Evolutionary conservation across 2,113 vertebrate species (phyloP).

Genomic region (Piaya cayana): DNA sequence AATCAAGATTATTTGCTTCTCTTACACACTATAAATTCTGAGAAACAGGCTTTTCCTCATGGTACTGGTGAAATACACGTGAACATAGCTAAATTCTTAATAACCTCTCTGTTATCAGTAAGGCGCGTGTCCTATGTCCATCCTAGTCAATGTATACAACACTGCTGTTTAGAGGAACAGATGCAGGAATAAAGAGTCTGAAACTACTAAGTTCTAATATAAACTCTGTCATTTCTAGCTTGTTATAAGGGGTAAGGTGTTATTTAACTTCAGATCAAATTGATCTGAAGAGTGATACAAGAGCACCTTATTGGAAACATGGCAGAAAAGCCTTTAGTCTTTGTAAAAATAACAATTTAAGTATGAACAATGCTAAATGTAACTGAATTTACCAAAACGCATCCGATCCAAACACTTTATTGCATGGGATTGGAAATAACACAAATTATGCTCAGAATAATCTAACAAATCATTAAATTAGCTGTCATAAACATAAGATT

Average conservation of each 20-base stretch:
- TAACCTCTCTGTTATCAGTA: neutral
- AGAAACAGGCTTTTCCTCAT: neutral
- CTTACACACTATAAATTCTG: neutral
- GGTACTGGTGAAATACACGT: neutral
- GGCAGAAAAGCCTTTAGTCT: neutral
- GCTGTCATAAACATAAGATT: neutral
- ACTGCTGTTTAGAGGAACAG: neutral
- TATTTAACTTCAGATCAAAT: neutral
- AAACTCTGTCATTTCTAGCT: neutral
- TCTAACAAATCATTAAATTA: neutral
- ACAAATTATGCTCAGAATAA: neutral
- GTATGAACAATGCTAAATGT: neutral
- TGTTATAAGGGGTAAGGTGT: neutral
- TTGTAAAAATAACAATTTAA: neutral
- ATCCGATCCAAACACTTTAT: neutral
- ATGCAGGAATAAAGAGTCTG: neutral
- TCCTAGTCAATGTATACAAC: neutral
- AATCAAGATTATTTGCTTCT: neutral
- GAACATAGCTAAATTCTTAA: neutral
- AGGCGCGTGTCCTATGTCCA: neutral
- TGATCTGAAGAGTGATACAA: neutral
- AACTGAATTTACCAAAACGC: neutral
- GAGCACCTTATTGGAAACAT: neutral
- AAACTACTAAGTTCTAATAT: neutral
- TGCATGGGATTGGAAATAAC: neutral